Evolutionary conservation across 2,888 invertebrate genomes (phyloP).

Genomic region (Scaeva pyrastri): DNA sequence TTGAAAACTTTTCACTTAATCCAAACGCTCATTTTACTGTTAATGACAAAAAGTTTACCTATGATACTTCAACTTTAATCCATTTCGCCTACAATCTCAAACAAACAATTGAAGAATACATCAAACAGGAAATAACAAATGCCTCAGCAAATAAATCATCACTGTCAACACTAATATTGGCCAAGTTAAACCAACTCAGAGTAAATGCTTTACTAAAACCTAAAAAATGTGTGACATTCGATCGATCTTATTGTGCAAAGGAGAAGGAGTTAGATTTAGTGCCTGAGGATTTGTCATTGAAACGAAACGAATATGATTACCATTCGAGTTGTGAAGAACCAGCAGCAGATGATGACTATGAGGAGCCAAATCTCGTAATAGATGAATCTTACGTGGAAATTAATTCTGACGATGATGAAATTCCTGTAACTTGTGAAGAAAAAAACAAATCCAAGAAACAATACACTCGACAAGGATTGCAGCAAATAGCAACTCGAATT

Average conservation of each 20-base stretch:
- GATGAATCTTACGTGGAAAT: background rate
- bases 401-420: background rate
- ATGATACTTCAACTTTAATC: constrained; percentile 1
- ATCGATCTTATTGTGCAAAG: background rate
- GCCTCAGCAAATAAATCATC: background rate
- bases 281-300: constrained; percentile 18
- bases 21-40: background rate
- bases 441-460: background rate
- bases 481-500: constrained; percentile 7
- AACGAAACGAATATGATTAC: background rate
- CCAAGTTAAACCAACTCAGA: constrained; percentile 28
- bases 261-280: background rate
- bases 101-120: constrained; percentile 10
- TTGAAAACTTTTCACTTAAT: constrained; percentile 3
- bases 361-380: constrained; percentile 5
- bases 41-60: background rate
- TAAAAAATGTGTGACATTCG: background rate
- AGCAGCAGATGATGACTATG: background rate
- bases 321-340: background rate
- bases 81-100: constrained; percentile 7
- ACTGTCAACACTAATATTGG: constrained; percentile 24
- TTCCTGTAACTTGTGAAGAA: background rate
- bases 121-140: background rate
- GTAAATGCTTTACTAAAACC: background rate
- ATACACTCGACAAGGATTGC: background rate